Evolutionary conservation across 23 tunicate species (phyloP).

Genomic region (Phallusia fumigata): DNA sequence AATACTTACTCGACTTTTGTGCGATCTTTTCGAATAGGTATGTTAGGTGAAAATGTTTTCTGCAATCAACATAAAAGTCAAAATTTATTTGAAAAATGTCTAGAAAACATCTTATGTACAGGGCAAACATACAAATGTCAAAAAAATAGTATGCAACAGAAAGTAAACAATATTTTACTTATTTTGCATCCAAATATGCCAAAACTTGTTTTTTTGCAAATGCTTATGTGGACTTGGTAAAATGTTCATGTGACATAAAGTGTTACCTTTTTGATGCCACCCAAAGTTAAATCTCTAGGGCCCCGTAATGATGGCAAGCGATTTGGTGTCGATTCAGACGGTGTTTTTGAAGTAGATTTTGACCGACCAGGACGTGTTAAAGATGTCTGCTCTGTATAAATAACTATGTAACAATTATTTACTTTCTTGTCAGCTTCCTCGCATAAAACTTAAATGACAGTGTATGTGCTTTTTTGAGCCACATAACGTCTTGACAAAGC

Average conservation of each 20-base stretch:
- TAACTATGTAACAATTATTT: no score
- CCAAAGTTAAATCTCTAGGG: conserved; percentile 87
- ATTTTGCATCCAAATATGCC: no score
- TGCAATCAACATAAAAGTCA: neutral
- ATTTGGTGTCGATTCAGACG: conserved; percentile 42
- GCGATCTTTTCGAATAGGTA: conserved; percentile 74
- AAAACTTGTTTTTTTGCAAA: no score
- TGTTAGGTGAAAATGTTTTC: conserved; percentile 73
- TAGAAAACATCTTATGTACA: no score
- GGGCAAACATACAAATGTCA: no score
- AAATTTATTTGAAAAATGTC: neutral
- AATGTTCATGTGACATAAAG: neutral
- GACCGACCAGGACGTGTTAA: neutral
- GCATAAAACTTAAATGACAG: no score
- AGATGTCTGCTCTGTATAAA: neutral
- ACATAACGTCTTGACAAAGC: no score
- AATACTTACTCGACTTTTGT: conserved; percentile 55
- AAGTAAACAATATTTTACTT: no score
- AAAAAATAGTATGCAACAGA: no score
- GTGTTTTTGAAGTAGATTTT: neutral
- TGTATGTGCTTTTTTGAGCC: no score
- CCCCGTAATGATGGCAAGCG: conserved; percentile 80
- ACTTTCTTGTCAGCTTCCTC: no score
- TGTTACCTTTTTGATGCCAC: conserved; percentile 81
- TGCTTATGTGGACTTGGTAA: no score